Evolutionary conservation across 2,888 invertebrate genomes (phyloP).

Genomic region (Galerucella pusilla): DNA sequence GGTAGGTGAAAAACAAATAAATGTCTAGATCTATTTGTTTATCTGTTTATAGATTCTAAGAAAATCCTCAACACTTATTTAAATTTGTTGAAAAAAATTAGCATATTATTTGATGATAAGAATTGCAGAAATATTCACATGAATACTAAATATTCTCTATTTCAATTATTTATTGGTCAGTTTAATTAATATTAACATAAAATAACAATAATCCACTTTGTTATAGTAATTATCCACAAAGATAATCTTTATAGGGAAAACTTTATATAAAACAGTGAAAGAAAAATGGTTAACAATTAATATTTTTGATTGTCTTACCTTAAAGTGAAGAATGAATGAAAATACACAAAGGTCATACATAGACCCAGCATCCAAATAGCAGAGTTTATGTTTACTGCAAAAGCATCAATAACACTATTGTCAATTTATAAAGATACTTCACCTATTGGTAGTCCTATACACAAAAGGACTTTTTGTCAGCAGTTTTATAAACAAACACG

Average conservation of each 20-base stretch:
- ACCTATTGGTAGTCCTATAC: constrained; percentile 28
- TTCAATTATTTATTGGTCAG: constrained; percentile 1
- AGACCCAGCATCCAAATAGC: constrained; percentile 53
- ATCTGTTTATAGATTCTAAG: too few relatives aligned
- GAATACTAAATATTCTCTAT: background rate
- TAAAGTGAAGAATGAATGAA: constrained; percentile 46
- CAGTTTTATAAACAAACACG: constrained; percentile 41
- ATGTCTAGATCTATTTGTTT: too few relatives aligned
- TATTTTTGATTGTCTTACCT: constrained; percentile 41
- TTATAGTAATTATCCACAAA: too few relatives aligned
- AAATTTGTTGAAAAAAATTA: background rate
- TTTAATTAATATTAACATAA: background rate
- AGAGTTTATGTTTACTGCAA: constrained; percentile 38
- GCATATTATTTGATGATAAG: background rate
- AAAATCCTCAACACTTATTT: background rate
- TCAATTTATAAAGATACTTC: constrained; percentile 39
- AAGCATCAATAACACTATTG: constrained; percentile 40
- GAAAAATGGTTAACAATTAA: background rate
- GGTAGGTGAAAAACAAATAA: too few relatives aligned
- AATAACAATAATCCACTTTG: background rate
- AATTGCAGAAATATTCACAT: background rate
- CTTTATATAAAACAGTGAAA: background rate
- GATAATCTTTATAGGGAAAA: background rate
- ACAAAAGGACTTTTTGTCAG: constrained; percentile 25
- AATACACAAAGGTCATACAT: constrained; percentile 53